phyloP scores from a whole-genome alignment of 2,888 invertebrate species.

The Rhopalosiphum nymphaeae region DNA sequence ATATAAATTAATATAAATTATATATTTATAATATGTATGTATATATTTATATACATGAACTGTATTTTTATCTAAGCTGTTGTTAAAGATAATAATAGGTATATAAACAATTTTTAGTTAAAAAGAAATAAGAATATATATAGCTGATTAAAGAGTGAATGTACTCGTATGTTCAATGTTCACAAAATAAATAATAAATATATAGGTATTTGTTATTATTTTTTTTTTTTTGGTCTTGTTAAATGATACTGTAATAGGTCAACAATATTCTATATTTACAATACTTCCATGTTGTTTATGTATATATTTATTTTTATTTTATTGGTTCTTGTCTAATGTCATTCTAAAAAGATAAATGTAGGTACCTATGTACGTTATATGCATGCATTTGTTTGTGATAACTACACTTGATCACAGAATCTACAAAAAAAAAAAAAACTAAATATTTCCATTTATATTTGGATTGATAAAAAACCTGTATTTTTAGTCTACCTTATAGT shows the following conservation, averaged over 20 bases:
- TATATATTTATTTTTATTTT: not conserved
- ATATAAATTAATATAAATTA: not conserved
- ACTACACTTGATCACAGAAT: not conserved
- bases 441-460: not conserved
- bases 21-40: not conserved
- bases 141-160: not conserved
- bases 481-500: not conserved
- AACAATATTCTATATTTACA: not conserved
- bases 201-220: not conserved
- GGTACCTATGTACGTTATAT: not conserved
- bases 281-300: not conserved
- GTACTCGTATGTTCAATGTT: not conserved
- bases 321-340: not conserved
- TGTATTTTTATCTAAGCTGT: not conserved
- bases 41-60: not conserved
- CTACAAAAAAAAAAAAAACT: not conserved
- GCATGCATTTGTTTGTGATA: not conserved
- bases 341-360: not conserved
- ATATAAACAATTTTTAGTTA: not conserved
- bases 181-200: not conserved
- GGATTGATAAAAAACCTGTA: slow-evolving; percentile 1
- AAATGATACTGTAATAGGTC: not conserved
- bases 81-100: not conserved
- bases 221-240: not conserved
- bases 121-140: not conserved